phyloP scores from a whole-genome alignment of 1,140 invertebrate genomes.

The Heliothis virescens region DNA sequence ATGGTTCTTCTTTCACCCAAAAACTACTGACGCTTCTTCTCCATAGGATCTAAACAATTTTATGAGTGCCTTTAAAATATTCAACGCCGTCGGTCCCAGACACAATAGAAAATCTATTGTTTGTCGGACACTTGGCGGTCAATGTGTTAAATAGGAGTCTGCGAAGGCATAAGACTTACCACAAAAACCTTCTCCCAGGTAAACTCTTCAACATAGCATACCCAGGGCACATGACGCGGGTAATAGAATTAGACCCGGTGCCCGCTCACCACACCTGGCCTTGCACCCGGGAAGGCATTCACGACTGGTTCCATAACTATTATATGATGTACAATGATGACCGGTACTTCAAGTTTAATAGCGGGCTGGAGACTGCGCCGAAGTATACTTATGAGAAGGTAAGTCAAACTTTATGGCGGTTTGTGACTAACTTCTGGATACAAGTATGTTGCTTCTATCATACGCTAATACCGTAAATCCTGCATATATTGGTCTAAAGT shows the following conservation, averaged over 20 bases:
- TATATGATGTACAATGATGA: conserved; percentile 65
- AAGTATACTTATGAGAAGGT: conserved; percentile 72
- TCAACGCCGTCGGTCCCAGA: too few species aligned
- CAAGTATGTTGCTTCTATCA: neutral
- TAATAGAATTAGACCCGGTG: conserved; percentile 69
- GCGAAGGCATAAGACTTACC: neutral
- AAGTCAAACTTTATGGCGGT: neutral
- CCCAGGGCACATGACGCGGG: conserved; percentile 61
- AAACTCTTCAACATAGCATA: conserved; percentile 69
- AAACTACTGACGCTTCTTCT: too few species aligned
- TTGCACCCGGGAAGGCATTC: conserved; percentile 23
- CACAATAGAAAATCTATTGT: too few species aligned
- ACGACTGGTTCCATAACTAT: conserved; percentile 62
- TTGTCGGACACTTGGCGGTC: too few species aligned
- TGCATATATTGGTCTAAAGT: too few species aligned
- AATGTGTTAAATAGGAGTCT: too few species aligned
- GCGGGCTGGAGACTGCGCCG: conserved; percentile 60
- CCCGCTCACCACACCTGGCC: conserved; percentile 60
- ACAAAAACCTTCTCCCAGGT: conserved; percentile 52
- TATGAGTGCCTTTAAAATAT: too few species aligned
- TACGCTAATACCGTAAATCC: neutral
- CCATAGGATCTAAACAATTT: too few species aligned
- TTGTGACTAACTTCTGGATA: too few species aligned
- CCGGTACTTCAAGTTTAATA: conserved; percentile 59
- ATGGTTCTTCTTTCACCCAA: too few species aligned